Evolutionary conservation across 2,113 vertebrate genomes (phyloP).

Genomic region (Conger conger): DNA sequence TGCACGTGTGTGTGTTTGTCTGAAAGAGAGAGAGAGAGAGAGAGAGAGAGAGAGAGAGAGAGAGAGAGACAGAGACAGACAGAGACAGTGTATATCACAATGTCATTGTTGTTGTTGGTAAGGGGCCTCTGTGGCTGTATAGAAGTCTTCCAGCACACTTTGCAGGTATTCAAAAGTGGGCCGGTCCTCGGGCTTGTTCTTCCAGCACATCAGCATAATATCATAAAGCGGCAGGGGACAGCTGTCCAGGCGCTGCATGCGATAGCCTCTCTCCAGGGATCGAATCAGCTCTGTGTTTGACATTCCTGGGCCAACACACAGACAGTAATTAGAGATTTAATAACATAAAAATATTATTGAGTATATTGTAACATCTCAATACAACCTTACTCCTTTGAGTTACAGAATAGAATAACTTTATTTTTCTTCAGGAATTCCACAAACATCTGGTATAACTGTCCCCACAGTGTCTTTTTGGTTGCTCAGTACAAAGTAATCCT

Average conservation of each 20-base stretch:
- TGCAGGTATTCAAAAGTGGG: conserved; percentile 94
- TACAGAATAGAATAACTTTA: no score
- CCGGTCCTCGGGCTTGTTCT: conserved; percentile 82
- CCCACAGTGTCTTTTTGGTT: background rate
- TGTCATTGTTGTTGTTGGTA: conserved; percentile 85
- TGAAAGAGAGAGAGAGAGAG: no score
- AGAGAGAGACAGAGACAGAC: no score
- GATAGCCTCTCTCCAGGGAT: conserved; percentile 82
- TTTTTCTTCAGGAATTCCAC: no score
- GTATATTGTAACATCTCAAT: background rate
- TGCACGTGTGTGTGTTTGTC: background rate
- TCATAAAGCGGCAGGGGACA: conserved; percentile 87
- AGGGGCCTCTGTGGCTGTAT: conserved; percentile 91
- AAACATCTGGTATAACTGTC: background rate
- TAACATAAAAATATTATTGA: background rate
- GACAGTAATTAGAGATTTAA: background rate
- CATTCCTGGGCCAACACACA: conserved; percentile 76
- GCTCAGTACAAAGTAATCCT: background rate
- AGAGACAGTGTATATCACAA: no score
- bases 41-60: no score
- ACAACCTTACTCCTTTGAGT: no score
- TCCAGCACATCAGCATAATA: conserved; percentile 91
- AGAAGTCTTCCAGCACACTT: conserved; percentile 94
- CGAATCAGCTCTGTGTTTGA: conserved; percentile 88
- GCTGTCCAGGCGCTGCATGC: conserved; percentile 82